Evolutionary conservation across 2,113 vertebrate genomes (phyloP), one percentile per base, ranked within the genome.

Genomic region (Limnothrissa miodon): DNA sequence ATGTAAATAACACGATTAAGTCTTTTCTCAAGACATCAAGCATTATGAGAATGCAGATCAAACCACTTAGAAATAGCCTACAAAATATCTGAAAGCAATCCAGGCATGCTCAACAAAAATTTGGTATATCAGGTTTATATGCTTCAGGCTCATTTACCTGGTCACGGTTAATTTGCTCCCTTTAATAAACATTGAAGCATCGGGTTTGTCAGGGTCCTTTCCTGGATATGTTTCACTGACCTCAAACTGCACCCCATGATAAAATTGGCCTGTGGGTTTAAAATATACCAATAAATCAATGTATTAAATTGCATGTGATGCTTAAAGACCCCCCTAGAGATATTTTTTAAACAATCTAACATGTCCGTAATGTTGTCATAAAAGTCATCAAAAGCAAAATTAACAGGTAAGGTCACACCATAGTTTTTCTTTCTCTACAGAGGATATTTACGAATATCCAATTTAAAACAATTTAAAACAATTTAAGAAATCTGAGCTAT

Each of bases 101-200:
- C 8, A 62, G 59, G 9, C 7, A 62, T 62, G 59, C 2, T 29
- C 29, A 62, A 62, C 25, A 62, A 62, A 11, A 11, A 62, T 23
- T 15, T 56, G 9, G 4, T 59, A 29, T 29, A 29, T 62, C 11
- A 25, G 25, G 59, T 62, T 29, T 39, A 33, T 13, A 36, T 17
- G 33, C 29, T 74, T 74, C 5, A 6, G 19, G 15, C 36, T 74
- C 4, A 74, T 29, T 81, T 92, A 99, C 98, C 98, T 97, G 89
- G 97, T 99, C 81, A 99, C 97, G 1, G 82, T 96, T 84, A 99
- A 91, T 80, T 90, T 83, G 0, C 94, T 95, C 89, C 95, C 96
- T 90, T 98, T 99, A 86, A 99, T 91, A 85, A 92, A 85, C 97
- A 99, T 97, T 53, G 95, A 96, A 89, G 98, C 97, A 80, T 98